These are phyloP conservation scores for Rhabditoides inermis DNA, from an alignment of 2,888 invertebrate species.

Conservation along the genomic window DNA sequence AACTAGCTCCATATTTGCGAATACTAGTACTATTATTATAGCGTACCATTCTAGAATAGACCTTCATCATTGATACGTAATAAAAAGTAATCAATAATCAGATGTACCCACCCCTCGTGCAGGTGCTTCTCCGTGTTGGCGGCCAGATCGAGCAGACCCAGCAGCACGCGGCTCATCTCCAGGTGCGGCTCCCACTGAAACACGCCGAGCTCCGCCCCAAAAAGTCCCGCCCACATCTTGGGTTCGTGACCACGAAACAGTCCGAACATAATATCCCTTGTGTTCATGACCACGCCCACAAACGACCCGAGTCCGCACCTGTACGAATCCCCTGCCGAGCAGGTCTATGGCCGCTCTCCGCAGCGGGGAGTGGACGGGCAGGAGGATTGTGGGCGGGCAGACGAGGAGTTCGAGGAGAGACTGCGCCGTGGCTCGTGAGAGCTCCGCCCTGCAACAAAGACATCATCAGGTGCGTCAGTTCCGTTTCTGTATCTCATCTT, in stretches of 20 bases:
- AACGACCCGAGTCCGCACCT: too few relatives aligned
- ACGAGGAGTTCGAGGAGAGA: slow-evolving; percentile 84
- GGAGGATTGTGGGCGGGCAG: slow-evolving; percentile 72
- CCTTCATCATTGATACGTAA: too few relatives aligned
- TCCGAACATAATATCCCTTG: slow-evolving; percentile 10
- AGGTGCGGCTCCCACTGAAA: slow-evolving; percentile 95
- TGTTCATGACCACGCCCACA: background rate
- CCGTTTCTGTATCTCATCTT: slow-evolving; percentile 75
- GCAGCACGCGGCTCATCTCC: slow-evolving; percentile 77
- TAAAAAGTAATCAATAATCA: too few relatives aligned
- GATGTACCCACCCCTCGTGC: too few relatives aligned
- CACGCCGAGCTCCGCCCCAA: too few relatives aligned
- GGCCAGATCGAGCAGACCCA: slow-evolving; percentile 67
- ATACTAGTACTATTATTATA: too few relatives aligned
- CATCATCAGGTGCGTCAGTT: slow-evolving; percentile 83
- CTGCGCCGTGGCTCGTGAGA: slow-evolving; percentile 58
- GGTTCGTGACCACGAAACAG: too few relatives aligned
- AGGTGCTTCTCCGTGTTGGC: slow-evolving; percentile 51
- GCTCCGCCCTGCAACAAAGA: slow-evolving; percentile 59
- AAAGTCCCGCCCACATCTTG: too few relatives aligned
- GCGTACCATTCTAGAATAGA: too few relatives aligned
- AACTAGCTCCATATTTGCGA: too few relatives aligned
- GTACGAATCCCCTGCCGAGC: slow-evolving; percentile 76
- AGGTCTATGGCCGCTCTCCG: slow-evolving; percentile 90
- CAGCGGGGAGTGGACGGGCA: slow-evolving; percentile 85